Evolutionary conservation across 2,113 vertebrate species (phyloP).

Genomic region (Chaetodon trifascialis): DNA sequence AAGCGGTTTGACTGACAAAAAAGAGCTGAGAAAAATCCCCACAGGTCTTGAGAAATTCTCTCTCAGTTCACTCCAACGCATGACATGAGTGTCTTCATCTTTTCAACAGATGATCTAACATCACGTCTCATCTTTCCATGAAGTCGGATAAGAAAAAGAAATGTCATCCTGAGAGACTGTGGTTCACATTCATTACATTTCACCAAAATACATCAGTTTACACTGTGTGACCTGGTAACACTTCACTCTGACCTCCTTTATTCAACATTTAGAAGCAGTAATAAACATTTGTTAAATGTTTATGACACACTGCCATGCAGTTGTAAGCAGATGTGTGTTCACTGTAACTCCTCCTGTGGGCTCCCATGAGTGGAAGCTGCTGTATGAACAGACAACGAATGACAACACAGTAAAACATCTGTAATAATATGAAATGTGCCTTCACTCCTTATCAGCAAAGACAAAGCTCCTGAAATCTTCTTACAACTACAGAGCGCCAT

Average conservation of each 20-base stretch:
- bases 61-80: not conserved
- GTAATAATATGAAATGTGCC: not conserved
- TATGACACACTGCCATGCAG: too few relatives aligned
- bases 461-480: not conserved
- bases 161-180: not conserved
- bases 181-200: not conserved
- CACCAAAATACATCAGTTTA: not conserved
- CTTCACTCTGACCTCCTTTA: not conserved
- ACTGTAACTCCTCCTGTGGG: not conserved
- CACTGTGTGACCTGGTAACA: not conserved
- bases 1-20: constrained; percentile 57
- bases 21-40: constrained; percentile 20
- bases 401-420: not conserved
- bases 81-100: not conserved
- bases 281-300: too few relatives aligned
- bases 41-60: constrained; percentile 20
- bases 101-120: not conserved
- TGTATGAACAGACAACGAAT: not conserved
- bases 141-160: not conserved
- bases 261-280: not conserved
- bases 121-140: not conserved
- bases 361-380: not conserved
- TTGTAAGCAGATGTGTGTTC: not conserved
- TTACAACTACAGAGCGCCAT: not conserved
- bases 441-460: too few relatives aligned